Base-by-base conservation (phyloP, 2,797 vertebrate genomes). In the Pteropus rufus region DNA sequence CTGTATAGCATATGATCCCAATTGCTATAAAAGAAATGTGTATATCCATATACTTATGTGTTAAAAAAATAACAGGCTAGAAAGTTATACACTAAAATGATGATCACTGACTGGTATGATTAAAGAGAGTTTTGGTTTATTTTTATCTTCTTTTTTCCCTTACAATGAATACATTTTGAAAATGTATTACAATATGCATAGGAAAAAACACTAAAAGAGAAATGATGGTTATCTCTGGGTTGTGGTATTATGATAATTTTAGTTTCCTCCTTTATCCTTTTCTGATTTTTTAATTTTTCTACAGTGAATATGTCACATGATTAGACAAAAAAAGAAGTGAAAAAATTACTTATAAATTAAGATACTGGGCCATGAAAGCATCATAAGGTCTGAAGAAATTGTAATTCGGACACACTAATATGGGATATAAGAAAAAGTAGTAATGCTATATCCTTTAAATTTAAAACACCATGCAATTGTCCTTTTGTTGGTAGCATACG, bases 341-440 rank as follows among this genome's bases (percentile, higher is more conserved):
- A 65, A 92, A 77, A 76, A 83, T 89, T 67, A 89, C 26, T 83
- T 82, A 65, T 49, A 89, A 92, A 67, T 92, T 56, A 80, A 92
- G 65, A 69, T 54, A 69, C 24, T 58, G 58, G 41, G 84, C 5
- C 24, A 46, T 92, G 77, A 83, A 72, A 79, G 23, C 18, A 83
- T 72, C 60, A 36, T 36, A 82, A 62, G 62, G 62, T 67, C 70
- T 69, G 77, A 89, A 76, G 56, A 91, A 77, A 89, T 5, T 64
- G 3, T 91, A 95, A 95, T 49, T 77, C 46, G 52, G 62, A 84
- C 29, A 82, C 8, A 92, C 39, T 70, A 5, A 7, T 72, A 89
- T 62, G 56, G 19, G 14, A 82, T 18, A 10, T 21, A 95, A 77
- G n/a, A 76, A 81, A 84, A 85, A 70, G 23, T 49, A 81, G 67